Conservation (phyloP, 2,888 invertebrate genomes). For the Limnephilus lunatus region DNA sequence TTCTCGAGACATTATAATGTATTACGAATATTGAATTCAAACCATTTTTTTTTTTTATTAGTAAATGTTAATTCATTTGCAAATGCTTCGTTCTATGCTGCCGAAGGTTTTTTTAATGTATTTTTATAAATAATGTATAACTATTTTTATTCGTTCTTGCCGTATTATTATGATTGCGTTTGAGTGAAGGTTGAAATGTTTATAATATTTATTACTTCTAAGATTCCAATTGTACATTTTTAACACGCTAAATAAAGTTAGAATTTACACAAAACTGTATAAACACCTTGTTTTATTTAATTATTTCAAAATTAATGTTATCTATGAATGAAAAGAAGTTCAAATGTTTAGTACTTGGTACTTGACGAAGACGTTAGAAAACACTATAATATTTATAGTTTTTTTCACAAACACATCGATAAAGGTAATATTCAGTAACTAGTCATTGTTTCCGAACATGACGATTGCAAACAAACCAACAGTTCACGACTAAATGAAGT, state of each 20-base stretch:
- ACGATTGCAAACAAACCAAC: too few species aligned
- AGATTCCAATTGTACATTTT: constrained; percentile 43
- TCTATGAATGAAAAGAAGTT: too few species aligned
- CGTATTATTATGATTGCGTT: background rate
- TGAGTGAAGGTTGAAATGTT: constrained; percentile 26
- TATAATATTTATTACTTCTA: constrained; percentile 32
- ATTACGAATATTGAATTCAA: background rate
- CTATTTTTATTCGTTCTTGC: background rate
- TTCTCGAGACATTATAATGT: background rate
- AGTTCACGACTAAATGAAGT: too few species aligned
- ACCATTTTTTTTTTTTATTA: background rate
- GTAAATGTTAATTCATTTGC: background rate
- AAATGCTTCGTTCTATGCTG: background rate
- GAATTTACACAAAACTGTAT: constrained; percentile 45
- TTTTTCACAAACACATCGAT: too few species aligned
- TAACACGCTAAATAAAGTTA: constrained; percentile 44
- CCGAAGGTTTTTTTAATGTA: background rate
- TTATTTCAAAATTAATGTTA: background rate
- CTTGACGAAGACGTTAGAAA: too few species aligned
- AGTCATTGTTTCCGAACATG: too few species aligned
- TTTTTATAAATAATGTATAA: constrained; percentile 20
- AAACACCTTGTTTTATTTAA: background rate
- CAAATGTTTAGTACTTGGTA: too few species aligned
- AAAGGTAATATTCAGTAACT: too few species aligned
- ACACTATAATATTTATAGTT: too few species aligned